Percentiles rank a stretch among this genome's conserved stretches.
Evolutionary conservation across 2,888 invertebrate species (phyloP).

Genomic region (Trissonchulus latispiculum): DNA sequence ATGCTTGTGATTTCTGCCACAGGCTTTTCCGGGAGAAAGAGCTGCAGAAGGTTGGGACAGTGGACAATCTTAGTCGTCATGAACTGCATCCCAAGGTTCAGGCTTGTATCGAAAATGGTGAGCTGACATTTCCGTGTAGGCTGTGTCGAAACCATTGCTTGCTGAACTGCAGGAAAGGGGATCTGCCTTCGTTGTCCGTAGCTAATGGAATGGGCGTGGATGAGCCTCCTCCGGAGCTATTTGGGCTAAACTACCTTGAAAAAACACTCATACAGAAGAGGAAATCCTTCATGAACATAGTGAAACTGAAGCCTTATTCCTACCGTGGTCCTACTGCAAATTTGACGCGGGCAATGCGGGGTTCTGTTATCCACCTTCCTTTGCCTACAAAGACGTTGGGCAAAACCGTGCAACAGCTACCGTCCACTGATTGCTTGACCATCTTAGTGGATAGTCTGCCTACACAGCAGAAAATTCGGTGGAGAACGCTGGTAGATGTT

Average conservation of each 20-base stretch:
- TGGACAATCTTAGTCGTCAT: too few relatives aligned
- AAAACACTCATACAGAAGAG: not conserved
- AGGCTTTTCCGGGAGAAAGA: too few relatives aligned
- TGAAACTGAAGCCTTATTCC: not conserved
- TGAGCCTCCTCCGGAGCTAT: not conserved
- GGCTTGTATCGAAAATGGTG: not conserved
- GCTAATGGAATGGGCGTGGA: not conserved
- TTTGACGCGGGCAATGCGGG: not conserved
- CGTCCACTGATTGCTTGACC: not conserved
- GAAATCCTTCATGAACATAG: not conserved
- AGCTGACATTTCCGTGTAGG: not conserved
- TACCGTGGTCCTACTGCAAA: not conserved
- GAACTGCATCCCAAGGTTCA: too few relatives aligned
- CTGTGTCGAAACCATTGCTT: not conserved
- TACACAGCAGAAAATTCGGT: not conserved
- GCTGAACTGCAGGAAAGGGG: not conserved
- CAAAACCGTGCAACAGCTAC: not conserved
- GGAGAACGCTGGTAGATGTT: not conserved
- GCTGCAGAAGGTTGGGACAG: too few relatives aligned
- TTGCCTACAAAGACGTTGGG: not conserved
- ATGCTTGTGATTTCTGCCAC: not conserved
- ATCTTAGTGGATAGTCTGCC: constrained; percentile 4
- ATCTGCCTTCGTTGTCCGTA: not conserved
- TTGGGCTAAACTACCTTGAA: not conserved
- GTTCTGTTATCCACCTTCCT: not conserved